Evolutionary conservation across 2,888 invertebrate genomes (phyloP), one percentile per base, ranked within the genome.

Genomic region (Plusia festucae): DNA sequence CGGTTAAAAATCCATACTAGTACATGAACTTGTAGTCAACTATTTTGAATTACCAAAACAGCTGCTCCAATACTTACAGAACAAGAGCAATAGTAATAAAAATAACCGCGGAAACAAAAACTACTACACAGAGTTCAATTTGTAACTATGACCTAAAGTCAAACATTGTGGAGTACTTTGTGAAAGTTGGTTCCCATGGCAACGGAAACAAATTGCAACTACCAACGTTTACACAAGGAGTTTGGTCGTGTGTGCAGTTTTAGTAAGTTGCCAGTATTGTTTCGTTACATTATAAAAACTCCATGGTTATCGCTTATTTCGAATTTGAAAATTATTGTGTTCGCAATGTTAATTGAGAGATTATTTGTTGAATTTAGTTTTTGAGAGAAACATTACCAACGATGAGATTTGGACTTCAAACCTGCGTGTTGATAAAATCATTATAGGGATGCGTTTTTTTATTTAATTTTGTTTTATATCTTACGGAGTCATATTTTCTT

Each of bases 101-200:
- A 76, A 62, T 57, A 71, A 57, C 51, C 49, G 15, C 57, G 24
- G 59, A 65, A 40, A 69, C 60, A 71, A 75, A 67, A 57, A 40
- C 61, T 62, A 44, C 9, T 61, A 68, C 67, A 58, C 66, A 49
- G 65, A 76, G 59, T 76, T 76, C 73, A 77, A 70, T 80, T 73
- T 73, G 75, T 70, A 65, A 67, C 64, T 77, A 71, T 78, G 69
- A 74, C 81, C 69, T 69, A 55, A 66, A 66, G 55, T 62, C 66
- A 71, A 80, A 80, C 70, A 79, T 57, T 62, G 62, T 57, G 44
- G 56, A 61, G 73, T 73, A 73, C 72, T 76, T 76, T 44, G 51
- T 11, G 1, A 22, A 76, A 71, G 40, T 76, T 66, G n/a, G 40
- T 65, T 70, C 55, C 64, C 65, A 74, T 70, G 60, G 51, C 56